A percentile compares a stretch with the other conserved stretches of the same genome.
These are phyloP conservation scores for Phocides pigmalion DNA, from an alignment of 1,140 invertebrate genomes.

Conservation along the genomic window DNA sequence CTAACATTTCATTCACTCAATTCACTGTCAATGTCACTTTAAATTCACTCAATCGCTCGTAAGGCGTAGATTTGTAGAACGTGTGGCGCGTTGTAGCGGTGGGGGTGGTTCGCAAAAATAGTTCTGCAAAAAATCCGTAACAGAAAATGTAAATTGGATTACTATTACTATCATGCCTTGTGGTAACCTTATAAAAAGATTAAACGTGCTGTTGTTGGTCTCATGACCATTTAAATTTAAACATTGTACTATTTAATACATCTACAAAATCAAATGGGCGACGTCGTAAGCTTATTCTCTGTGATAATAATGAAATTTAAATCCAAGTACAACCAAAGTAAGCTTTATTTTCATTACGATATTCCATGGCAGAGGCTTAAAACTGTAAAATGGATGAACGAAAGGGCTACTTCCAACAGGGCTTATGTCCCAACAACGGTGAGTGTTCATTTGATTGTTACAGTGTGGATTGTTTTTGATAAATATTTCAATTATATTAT, in stretches of 20 bases:
- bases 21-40: too few species aligned
- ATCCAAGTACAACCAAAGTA: conserved; percentile 78
- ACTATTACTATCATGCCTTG: conserved; percentile 68
- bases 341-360: conserved; percentile 74
- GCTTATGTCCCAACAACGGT: conserved; percentile 85
- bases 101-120: conserved; percentile 45
- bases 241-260: conserved; percentile 45
- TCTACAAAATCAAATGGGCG: conserved; percentile 72
- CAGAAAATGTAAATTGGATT: conserved; percentile 68
- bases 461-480: too few species aligned
- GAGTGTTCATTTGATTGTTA: conserved; percentile 50
- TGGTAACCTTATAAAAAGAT: conserved; percentile 55
- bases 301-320: conserved; percentile 82
- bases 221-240: conserved; percentile 74
- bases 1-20: too few species aligned
- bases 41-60: background rate
- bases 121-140: conserved; percentile 45
- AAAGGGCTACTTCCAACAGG: conserved; percentile 81
- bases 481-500: too few species aligned
- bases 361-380: conserved; percentile 74
- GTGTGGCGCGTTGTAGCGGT: conserved; percentile 39
- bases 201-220: conserved; percentile 56
- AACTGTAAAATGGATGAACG: conserved; percentile 84
- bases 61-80: conserved; percentile 37
- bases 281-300: conserved; percentile 79